Evolutionary conservation across 2,113 vertebrate species (phyloP), one percentile per base, ranked within the genome.

Genomic region (Microcebus ravelobensis): DNA sequence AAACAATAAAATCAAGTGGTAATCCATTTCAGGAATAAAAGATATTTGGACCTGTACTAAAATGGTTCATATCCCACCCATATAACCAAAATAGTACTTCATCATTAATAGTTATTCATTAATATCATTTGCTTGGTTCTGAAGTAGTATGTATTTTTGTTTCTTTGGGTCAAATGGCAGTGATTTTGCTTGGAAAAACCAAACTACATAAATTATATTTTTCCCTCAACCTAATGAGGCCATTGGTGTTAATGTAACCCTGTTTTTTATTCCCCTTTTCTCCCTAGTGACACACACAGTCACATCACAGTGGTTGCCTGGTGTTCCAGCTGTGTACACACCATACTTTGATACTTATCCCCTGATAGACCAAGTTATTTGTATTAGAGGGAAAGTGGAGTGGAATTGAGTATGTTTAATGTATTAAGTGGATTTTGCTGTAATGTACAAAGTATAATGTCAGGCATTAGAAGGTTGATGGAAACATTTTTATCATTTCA

Each of bases 321-420:
- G 52, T 23, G 27, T 31, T 71, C 91, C 91, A 57, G 77, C 86
- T 77, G 94, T 86, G 94, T 55, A 36, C 77, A 89, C 21, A 86
- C 21, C n/a, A 29, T n/a, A 17, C 82, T 59, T 25, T 50, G 67
- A 63, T 42, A 50, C 39, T 48, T 45, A 71, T 12, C 48, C 84
- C 39, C 80, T 50, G 15, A 63, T 29, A n/a, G 8, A 52, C 77
- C 10, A n/a, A 45, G 21, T 59, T 91, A 11, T 79, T 65, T 85
- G 55, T 63, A 25, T 57, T 59, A 50, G 31, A 55, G 20, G 39
- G 68, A 90, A 3, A 52, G 25, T 63, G 25, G 39, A 85, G 67
- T 39, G 31, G 86, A 79, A 79, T 85, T 82, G 48, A 83, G 84
- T 36, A 61, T 71, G 48, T 71, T 93, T 80, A 95, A 87, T 96